Percentiles rank a stretch among this genome's conserved stretches.
Conservation (phyloP, 2,113 vertebrate genomes). For the Triplophysa dalaica region DNA sequence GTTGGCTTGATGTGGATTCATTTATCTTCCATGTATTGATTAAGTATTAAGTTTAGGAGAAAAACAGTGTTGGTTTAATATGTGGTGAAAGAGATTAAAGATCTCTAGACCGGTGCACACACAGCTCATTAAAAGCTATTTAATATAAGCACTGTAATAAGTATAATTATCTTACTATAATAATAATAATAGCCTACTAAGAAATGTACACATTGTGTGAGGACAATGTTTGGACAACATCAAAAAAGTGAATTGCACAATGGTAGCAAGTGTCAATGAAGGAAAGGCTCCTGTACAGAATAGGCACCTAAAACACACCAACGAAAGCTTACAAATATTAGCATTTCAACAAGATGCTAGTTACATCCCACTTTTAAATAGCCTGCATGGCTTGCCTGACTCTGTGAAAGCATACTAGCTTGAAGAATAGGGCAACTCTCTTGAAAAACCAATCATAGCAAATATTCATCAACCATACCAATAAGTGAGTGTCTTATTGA, state of each 20-base stretch:
- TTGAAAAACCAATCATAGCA: too few species aligned
- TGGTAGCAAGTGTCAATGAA: too few species aligned
- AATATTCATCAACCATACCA: too few species aligned
- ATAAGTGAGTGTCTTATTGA: too few species aligned
- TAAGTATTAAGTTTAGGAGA: slow-evolving; percentile 22
- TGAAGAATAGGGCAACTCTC: too few species aligned
- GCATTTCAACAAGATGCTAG: too few species aligned
- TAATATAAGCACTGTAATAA: slow-evolving; percentile 24
- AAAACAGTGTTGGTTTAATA: slow-evolving; percentile 18
- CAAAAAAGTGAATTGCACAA: not conserved
- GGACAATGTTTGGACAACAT: not conserved
- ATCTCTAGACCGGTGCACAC: not conserved
- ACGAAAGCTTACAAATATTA: too few species aligned
- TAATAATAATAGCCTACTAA: not conserved
- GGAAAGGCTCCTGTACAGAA: too few species aligned
- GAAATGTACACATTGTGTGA: not conserved
- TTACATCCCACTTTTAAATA: too few species aligned
- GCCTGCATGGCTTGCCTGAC: too few species aligned
- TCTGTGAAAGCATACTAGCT: too few species aligned
- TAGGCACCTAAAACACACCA: too few species aligned
- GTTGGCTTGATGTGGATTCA: not conserved
- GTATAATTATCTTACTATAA: slow-evolving; percentile 15
- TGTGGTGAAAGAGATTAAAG: slow-evolving; percentile 17
- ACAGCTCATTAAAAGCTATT: slow-evolving; percentile 33
- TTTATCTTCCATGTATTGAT: slow-evolving; percentile 29